A percentile compares a stretch with the other conserved stretches of the same genome.
phyloP scores from a whole-genome alignment of 2,888 invertebrate species.

The Rhabditoides inermis region DNA sequence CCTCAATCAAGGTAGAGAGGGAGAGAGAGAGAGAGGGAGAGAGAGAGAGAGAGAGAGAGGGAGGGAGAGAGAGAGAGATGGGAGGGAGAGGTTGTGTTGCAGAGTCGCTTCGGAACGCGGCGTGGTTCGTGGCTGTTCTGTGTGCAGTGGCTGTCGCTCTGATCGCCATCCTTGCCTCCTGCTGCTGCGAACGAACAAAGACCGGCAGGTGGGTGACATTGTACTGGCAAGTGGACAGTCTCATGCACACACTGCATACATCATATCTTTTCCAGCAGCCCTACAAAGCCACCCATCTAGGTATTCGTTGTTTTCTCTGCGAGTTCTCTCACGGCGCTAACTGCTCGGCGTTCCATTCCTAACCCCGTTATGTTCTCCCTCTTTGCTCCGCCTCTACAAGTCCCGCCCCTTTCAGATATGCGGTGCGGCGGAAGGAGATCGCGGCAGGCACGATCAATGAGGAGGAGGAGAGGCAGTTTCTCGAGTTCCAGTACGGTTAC shows the following conservation, averaged over 20 bases:
- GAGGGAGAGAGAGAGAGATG: not conserved
- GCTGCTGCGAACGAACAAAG: conserved; percentile 33
- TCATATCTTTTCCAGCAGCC: no score
- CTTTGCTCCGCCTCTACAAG: no score
- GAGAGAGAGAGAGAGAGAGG: not conserved
- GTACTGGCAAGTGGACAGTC: no score
- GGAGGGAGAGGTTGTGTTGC: conserved; percentile 2
- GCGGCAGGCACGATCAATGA: conserved; percentile 32
- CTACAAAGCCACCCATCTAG: no score
- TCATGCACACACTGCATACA: no score
- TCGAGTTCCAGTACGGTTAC: conserved; percentile 48
- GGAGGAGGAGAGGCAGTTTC: conserved; percentile 45
- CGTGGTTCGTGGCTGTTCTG: conserved; percentile 55
- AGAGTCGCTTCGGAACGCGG: conserved; percentile 52
- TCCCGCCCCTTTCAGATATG: no score
- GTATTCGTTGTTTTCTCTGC: no score
- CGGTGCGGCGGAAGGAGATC: conserved; percentile 35
- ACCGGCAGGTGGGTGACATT: no score
- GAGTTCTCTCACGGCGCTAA: no score
- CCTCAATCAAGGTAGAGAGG: conserved; percentile 18
- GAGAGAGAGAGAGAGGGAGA: not conserved
- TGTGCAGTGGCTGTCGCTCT: conserved; percentile 51
- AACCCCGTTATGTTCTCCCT: no score
- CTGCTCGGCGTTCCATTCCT: no score
- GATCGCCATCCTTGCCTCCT: conserved; percentile 47